These are phyloP conservation scores for Eidolon dupreanum DNA, from an alignment of 2,797 vertebrate genomes.

Conservation along the genomic window DNA sequence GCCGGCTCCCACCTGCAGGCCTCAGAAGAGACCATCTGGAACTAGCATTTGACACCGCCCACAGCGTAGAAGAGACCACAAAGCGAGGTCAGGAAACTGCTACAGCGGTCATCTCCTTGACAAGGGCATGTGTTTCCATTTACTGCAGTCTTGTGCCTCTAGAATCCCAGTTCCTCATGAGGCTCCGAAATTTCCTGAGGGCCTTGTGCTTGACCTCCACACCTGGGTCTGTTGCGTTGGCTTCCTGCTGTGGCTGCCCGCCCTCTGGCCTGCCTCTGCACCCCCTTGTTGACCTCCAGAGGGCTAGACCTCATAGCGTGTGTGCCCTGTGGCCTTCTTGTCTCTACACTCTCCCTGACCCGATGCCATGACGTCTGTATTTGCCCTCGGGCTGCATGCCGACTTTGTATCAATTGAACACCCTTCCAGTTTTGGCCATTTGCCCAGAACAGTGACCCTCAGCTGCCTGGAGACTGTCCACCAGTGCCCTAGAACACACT, in stretches of 20 bases:
- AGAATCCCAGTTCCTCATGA: not conserved
- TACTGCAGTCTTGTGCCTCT: not conserved
- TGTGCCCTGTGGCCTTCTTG: conserved; percentile 73
- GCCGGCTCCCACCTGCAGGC: not conserved
- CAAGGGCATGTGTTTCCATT: conserved; percentile 67
- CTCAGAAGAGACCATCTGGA: conserved; percentile 32
- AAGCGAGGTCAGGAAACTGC: not conserved
- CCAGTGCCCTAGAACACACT: not conserved
- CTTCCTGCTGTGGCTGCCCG: conserved; percentile 55
- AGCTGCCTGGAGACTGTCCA: not conserved
- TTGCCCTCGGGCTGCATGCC: conserved; percentile 52
- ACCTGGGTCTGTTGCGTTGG: conserved; percentile 62
- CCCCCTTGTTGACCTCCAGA: conserved; percentile 60
- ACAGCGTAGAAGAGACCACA: not conserved
- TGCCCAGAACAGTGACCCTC: conserved; percentile 71
- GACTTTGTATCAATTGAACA: not conserved
- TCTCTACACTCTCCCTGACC: conserved; percentile 75
- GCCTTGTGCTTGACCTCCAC: conserved; percentile 67
- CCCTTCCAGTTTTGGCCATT: conserved; percentile 36
- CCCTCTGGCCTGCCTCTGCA: not conserved
- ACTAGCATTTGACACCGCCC: not conserved
- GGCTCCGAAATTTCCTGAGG: conserved; percentile 60
- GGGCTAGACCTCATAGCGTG: conserved; percentile 59
- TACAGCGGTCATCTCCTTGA: not conserved
- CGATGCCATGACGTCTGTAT: conserved; percentile 63